Conservation (phyloP, 1,140 invertebrate genomes). For the Mercenaria mercenaria region DNA sequence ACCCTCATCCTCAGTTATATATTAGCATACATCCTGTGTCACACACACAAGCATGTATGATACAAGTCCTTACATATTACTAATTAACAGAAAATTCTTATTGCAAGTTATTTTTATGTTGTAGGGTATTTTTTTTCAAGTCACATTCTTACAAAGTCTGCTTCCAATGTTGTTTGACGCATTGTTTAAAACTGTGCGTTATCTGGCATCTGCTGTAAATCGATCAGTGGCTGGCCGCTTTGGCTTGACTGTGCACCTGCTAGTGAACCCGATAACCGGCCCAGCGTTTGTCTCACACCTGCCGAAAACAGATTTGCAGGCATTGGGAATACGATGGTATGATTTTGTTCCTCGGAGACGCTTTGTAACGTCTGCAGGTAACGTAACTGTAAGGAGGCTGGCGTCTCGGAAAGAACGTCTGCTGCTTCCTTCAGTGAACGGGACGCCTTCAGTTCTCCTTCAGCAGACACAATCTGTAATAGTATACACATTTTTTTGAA, state of each 20-base stretch:
- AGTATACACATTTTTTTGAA: too few relatives aligned
- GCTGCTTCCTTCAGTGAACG: conserved; percentile 45
- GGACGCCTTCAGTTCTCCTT: conserved; percentile 55
- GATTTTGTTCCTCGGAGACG: conserved; percentile 43
- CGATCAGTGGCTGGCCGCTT: background rate
- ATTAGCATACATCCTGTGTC: too few relatives aligned
- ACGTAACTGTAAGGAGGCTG: conserved; percentile 37
- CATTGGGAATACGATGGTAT: conserved; percentile 38
- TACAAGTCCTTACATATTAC: too few relatives aligned
- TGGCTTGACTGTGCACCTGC: background rate
- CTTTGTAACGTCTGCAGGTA: conserved; percentile 53
- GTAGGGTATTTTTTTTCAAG: too few relatives aligned
- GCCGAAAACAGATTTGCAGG: background rate
- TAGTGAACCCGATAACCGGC: background rate
- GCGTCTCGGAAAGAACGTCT: conserved; percentile 35
- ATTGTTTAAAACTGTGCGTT: too few relatives aligned
- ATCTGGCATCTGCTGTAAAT: background rate
- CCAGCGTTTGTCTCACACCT: background rate
- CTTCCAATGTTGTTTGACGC: too few relatives aligned
- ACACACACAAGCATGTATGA: too few relatives aligned
- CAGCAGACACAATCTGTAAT: conserved; percentile 21
- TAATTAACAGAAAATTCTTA: too few relatives aligned
- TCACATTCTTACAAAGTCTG: too few relatives aligned
- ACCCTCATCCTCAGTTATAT: too few relatives aligned
- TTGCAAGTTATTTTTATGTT: too few relatives aligned